Percentiles rank a stretch among this genome's conserved stretches.
Conservation (phyloP, 1,140 invertebrate species). For the Trialeurodes vaporariorum region DNA sequence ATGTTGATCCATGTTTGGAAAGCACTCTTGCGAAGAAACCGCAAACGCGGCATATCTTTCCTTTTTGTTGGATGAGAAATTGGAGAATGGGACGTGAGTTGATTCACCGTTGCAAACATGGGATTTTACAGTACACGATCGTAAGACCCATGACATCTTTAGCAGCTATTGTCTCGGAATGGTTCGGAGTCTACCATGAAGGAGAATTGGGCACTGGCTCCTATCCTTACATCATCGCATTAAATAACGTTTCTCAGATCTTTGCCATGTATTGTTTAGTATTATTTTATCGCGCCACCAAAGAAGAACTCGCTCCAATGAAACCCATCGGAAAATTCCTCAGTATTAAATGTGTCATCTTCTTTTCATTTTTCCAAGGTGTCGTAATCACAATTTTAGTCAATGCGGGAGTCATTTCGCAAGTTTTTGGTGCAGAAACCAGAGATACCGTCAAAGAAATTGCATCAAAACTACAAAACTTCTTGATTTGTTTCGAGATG, state of each 20-base stretch:
- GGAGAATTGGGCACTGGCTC: conserved; percentile 72
- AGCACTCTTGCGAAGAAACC: conserved; percentile 68
- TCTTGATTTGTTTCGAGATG: conserved; percentile 96
- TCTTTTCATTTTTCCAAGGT: conserved; percentile 95
- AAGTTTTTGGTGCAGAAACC: conserved; percentile 47
- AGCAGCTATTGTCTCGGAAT: conserved; percentile 64
- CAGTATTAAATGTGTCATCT: conserved; percentile 96
- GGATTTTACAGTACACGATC: conserved; percentile 87
- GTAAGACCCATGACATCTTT: conserved; percentile 72
- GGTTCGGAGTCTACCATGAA: conserved; percentile 75
- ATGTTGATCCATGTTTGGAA: conserved; percentile 65
- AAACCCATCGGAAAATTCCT: conserved; percentile 89
- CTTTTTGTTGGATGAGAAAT: conserved; percentile 66
- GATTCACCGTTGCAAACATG: conserved; percentile 89
- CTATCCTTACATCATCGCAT: conserved; percentile 78
- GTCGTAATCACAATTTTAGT: conserved; percentile 78
- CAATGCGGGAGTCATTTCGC: conserved; percentile 59
- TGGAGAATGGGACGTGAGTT: conserved; percentile 85
- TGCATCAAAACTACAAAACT: conserved; percentile 79
- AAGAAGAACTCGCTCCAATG: conserved; percentile 76
- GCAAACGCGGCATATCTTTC: conserved; percentile 73
- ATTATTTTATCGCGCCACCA: conserved; percentile 83
- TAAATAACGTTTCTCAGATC: conserved; percentile 93
- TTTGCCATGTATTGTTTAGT: conserved; percentile 93
- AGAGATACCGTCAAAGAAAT: conserved; percentile 45